phyloP scores from a whole-genome alignment of 2,888 invertebrate species.

The Torymus auratus region DNA sequence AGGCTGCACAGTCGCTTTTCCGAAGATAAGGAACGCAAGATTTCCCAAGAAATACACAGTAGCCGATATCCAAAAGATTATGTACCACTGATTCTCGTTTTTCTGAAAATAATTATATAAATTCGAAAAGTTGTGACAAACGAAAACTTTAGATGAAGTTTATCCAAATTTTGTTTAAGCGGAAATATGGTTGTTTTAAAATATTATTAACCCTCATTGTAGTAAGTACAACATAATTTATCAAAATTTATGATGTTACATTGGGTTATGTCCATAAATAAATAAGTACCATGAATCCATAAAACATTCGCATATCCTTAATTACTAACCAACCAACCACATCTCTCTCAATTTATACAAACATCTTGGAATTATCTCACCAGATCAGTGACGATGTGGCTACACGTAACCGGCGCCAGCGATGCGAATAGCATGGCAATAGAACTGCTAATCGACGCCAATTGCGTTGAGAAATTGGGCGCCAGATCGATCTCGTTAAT shows the following conservation, averaged over 20 bases:
- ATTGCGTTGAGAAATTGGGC: conserved; percentile 77
- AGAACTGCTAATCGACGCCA: conserved; percentile 78
- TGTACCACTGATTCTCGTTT: conserved; percentile 1
- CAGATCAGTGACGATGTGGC: conserved; percentile 69
- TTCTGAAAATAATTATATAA: neutral
- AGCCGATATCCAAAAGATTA: neutral
- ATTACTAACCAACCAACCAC: neutral
- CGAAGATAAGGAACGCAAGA: neutral
- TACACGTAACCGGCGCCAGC: conserved; percentile 75
- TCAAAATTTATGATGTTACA: too few species aligned
- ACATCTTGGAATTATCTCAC: conserved; percentile 61
- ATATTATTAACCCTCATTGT: too few species aligned
- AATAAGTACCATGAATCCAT: too few species aligned
- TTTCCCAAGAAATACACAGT: neutral
- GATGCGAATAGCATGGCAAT: conserved; percentile 75
- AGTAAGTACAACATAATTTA: too few species aligned
- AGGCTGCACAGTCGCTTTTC: neutral
- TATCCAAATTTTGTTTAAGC: too few species aligned
- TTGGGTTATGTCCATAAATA: too few species aligned
- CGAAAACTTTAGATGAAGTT: too few species aligned
- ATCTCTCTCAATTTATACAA: neutral
- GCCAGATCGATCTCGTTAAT: conserved; percentile 78
- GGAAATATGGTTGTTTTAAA: too few species aligned
- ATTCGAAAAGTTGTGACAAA: too few species aligned
- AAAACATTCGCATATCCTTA: neutral